Evolutionary conservation across 1,140 invertebrate species (phyloP).

Genomic region (Vollenhovia emeryi): DNA sequence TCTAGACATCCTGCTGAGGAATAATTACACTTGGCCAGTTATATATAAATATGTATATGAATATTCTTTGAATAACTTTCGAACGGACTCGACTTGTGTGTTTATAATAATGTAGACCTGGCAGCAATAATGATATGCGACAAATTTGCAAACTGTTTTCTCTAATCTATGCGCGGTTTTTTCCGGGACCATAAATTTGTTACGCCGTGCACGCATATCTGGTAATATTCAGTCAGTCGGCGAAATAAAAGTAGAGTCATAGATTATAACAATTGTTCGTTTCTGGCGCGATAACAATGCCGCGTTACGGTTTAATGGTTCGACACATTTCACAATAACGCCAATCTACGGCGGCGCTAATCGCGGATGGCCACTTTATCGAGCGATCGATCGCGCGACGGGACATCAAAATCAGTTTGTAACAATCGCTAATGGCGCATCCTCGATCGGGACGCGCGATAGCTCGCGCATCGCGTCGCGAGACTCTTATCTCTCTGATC

Average conservation of each 20-base stretch:
- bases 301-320: constrained; percentile 32
- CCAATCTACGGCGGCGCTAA: constrained; percentile 30
- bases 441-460: constrained; percentile 54
- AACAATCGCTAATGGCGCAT: constrained; percentile 65
- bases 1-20: neutral
- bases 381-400: constrained; percentile 28
- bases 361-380: constrained; percentile 49
- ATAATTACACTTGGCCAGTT: neutral
- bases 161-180: neutral
- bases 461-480: constrained; percentile 35
- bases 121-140: neutral
- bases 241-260: neutral
- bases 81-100: neutral
- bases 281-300: neutral
- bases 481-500: constrained; percentile 41
- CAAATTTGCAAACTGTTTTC: neutral
- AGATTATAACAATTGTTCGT: constrained; percentile 16
- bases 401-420: constrained; percentile 62
- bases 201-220: neutral
- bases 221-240: neutral
- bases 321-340: constrained; percentile 43
- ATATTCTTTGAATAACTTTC: neutral
- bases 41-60: neutral
- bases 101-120: neutral
- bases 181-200: neutral